A percentile compares a stretch with the other conserved stretches of the same genome.
Conservation (phyloP, 92 coral and sea anemone genomes). For the Parazoanthus swiftii region DNA sequence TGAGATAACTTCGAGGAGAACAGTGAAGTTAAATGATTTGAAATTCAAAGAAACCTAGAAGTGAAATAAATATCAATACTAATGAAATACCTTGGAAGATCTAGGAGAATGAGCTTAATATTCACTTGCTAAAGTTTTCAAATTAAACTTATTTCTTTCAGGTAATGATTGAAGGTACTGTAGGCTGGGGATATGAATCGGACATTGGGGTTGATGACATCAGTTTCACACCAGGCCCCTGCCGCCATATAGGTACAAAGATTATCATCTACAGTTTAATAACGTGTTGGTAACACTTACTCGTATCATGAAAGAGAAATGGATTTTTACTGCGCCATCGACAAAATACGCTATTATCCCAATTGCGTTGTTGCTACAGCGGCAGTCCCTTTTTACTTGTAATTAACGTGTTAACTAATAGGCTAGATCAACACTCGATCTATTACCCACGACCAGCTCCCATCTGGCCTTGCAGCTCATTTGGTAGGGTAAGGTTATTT, state of each 20-base stretch:
- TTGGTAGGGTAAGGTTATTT: too few relatives aligned
- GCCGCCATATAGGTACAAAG: neutral
- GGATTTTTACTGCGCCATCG: neutral
- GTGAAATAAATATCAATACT: neutral
- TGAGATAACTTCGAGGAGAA: too few relatives aligned
- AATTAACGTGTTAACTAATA: too few relatives aligned
- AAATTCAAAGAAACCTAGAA: neutral
- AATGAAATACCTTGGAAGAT: neutral
- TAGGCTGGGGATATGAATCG: neutral
- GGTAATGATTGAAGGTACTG: conserved; percentile 12
- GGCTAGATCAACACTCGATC: too few relatives aligned
- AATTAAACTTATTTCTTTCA: neutral
- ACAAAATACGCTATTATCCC: neutral
- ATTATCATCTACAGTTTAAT: neutral
- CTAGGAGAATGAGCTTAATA: too few relatives aligned
- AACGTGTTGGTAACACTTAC: neutral
- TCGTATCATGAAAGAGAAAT: neutral
- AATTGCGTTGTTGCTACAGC: neutral
- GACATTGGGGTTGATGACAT: conserved; percentile 18
- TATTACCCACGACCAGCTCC: too few relatives aligned
- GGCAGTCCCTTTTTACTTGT: too few relatives aligned
- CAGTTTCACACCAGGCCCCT: neutral
- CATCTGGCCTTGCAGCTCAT: too few relatives aligned
- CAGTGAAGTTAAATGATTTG: too few relatives aligned
- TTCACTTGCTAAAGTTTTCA: neutral